Base-by-base conservation (phyloP, 2,797 vertebrate genomes). In the Remorina albescens region DNA sequence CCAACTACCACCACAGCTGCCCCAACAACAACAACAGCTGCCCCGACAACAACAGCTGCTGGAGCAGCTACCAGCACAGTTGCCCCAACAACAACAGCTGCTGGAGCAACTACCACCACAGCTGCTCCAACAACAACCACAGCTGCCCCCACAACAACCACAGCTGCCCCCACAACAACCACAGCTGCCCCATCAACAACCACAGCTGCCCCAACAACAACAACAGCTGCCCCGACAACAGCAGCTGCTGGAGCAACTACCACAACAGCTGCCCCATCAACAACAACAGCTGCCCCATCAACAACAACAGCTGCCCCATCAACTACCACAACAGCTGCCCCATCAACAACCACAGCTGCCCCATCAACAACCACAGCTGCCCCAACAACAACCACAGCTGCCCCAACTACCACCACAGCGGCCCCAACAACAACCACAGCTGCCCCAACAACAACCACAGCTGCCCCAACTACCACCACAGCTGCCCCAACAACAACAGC, bases 111-210 rank as follows among this genome's bases (percentile, higher is more conserved):
- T n/a, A n/a, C n/a, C n/a, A n/a, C n/a, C n/a, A n/a, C n/a, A n/a
- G n/a, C n/a, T n/a, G n/a, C n/a, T 1, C 37, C 19, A 46, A 46
- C 42, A 9, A 46, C 42, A 1, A 46, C 42, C n/a, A 3, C 42
- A 13, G 6, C n/a, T n/a, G n/a, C n/a, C n/a, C n/a, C n/a, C n/a
- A n/a, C n/a, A n/a, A n/a, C n/a, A n/a, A n/a, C 39, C 6, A 2
- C 41, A 18, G 5, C 41, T 7, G 6, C 3, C 30, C 30, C 30
- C 3, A 30, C 30, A 3, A n/a, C n/a, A n/a, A n/a, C n/a, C n/a
- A 4, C 39, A 2, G 1, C 2, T 0, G 0, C 19, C 2, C 2
- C n/a, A 6, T 23, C 10, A 1, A 46, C 44, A 25, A 49, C 47
- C 12, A 49, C 47, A 49, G 5, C 21, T 25, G 47, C 47, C 1